Evolutionary conservation across 1,140 invertebrate species (phyloP).

Genomic region (Neelides sp.): DNA sequence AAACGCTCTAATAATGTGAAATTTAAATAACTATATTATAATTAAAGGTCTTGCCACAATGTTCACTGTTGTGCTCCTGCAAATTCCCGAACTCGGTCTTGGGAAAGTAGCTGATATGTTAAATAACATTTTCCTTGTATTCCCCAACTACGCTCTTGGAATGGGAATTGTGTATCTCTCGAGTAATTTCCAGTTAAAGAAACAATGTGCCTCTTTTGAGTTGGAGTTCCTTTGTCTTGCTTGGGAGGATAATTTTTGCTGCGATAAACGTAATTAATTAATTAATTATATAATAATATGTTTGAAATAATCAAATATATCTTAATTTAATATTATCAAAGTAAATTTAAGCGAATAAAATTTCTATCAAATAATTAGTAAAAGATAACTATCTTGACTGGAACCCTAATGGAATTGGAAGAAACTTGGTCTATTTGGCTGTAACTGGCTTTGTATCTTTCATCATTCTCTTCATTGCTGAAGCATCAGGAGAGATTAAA

Average conservation of each 20-base stretch:
- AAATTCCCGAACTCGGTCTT: conserved; percentile 42
- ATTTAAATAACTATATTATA: too few species aligned
- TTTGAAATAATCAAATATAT: background rate
- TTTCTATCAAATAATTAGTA: too few species aligned
- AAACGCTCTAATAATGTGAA: too few species aligned
- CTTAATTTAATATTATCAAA: background rate
- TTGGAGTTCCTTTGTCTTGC: background rate
- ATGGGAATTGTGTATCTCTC: conserved; percentile 36
- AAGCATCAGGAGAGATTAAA: conserved; percentile 32
- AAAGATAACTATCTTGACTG: conserved; percentile 36
- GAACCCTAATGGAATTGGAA: conserved; percentile 43
- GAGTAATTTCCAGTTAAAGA: background rate
- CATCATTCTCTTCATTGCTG: conserved; percentile 38
- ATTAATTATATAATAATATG: background rate
- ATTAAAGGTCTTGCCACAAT: conserved; percentile 48
- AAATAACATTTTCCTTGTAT: conserved; percentile 48
- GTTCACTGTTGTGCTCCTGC: conserved; percentile 50
- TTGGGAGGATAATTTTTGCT: conserved; percentile 10
- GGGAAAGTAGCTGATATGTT: conserved; percentile 45
- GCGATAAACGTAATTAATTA: conserved; percentile 7
- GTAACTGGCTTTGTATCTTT: conserved; percentile 40
- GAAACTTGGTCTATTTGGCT: conserved; percentile 42
- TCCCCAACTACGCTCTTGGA: conserved; percentile 58
- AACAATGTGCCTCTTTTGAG: background rate
- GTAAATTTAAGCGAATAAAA: background rate